These are phyloP conservation scores for Thalpophila matura DNA, from an alignment of 2,888 invertebrate species.

Conservation along the genomic window DNA sequence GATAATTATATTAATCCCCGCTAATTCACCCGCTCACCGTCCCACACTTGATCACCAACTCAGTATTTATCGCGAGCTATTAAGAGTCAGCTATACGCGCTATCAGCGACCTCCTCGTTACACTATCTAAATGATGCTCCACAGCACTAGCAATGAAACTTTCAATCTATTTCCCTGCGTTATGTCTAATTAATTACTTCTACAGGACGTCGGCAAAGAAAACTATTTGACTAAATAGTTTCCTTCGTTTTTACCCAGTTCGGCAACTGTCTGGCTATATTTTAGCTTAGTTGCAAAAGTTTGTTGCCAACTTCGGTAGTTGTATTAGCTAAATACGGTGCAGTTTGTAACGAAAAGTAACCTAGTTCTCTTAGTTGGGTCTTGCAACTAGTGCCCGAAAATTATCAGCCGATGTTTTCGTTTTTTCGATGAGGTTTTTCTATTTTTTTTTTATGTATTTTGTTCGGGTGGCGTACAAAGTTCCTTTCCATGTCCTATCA, in stretches of 20 bases:
- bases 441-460: background rate
- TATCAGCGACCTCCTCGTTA: constrained; percentile 75
- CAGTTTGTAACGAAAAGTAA: constrained; percentile 53
- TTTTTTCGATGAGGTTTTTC: background rate
- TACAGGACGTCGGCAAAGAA: constrained; percentile 5
- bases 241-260: constrained; percentile 29
- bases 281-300: constrained; percentile 41
- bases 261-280: constrained; percentile 25
- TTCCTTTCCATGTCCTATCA: too few relatives aligned
- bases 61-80: constrained; percentile 82
- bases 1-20: background rate
- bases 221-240: constrained; percentile 32
- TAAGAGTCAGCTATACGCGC: constrained; percentile 76
- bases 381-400: constrained; percentile 33
- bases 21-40: constrained; percentile 33
- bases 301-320: constrained; percentile 42
- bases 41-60: constrained; percentile 27
- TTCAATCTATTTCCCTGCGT: constrained; percentile 64
- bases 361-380: constrained; percentile 36
- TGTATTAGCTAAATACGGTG: constrained; percentile 59
- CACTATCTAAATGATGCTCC: constrained; percentile 72
- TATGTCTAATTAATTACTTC: constrained; percentile 55
- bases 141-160: constrained; percentile 66
- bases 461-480: too few relatives aligned
- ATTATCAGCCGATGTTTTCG: constrained; percentile 23